These are phyloP conservation scores for Tenthredo livida DNA, from an alignment of 2,888 invertebrate genomes.

Conservation along the genomic window DNA sequence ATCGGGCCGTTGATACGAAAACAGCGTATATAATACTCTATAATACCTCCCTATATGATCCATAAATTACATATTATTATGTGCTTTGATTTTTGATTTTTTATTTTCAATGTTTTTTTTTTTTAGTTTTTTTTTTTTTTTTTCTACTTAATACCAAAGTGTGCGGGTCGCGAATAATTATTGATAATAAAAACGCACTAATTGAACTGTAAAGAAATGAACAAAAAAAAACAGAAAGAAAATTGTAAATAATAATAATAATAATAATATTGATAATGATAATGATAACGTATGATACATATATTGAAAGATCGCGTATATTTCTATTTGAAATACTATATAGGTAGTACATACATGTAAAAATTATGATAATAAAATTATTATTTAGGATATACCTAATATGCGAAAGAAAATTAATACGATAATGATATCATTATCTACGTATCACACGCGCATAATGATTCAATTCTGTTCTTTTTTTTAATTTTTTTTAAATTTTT, in stretches of 20 bases:
- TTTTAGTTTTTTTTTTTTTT: too few relatives aligned
- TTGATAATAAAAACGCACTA: slow-evolving; percentile 61
- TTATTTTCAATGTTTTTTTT: too few relatives aligned
- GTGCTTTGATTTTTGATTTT: background rate
- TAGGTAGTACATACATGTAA: too few relatives aligned
- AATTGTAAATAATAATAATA: slow-evolving; percentile 9
- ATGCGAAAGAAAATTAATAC: background rate
- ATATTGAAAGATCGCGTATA: background rate
- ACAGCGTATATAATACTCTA: background rate
- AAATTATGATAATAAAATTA: background rate
- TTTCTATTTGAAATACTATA: background rate
- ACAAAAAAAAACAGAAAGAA: slow-evolving; percentile 48
- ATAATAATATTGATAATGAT: background rate
- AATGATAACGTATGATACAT: background rate
- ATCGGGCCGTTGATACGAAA: too few relatives aligned
- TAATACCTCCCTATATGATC: background rate
- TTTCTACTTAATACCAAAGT: slow-evolving; percentile 66
- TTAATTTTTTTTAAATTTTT: background rate
- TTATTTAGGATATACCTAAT: too few relatives aligned
- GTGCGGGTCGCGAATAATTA: slow-evolving; percentile 63
- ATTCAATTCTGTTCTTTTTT: background rate
- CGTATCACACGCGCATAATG: background rate
- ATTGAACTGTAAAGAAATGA: slow-evolving; percentile 64
- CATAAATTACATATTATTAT: background rate
- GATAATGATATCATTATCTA: background rate